These are phyloP conservation scores for Zosterops lateralis DNA, from an alignment of 2,113 vertebrate species.

Conservation along the genomic window DNA sequence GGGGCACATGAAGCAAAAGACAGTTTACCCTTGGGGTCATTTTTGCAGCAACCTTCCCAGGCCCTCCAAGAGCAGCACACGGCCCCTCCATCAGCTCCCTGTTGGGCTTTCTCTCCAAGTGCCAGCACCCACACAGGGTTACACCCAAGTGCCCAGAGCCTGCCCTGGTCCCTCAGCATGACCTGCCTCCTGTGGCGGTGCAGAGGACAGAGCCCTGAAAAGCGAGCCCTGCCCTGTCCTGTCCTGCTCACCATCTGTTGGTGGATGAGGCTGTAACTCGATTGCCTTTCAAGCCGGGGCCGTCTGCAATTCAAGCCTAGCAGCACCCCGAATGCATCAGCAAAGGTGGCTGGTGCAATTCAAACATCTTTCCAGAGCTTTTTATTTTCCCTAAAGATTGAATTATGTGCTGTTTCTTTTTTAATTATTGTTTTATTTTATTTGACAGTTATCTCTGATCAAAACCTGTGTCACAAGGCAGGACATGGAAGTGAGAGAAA, in stretches of 20 bases:
- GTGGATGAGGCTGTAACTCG: background rate
- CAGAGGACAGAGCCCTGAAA: background rate
- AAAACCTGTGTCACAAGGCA: background rate
- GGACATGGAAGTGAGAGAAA: background rate
- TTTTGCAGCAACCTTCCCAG: background rate
- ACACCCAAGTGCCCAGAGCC: background rate
- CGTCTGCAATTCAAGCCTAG: constrained; percentile 24
- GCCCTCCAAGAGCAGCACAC: background rate
- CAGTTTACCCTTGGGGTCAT: background rate
- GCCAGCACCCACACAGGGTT: background rate
- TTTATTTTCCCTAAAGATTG: background rate
- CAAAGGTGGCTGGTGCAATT: background rate
- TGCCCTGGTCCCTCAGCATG: background rate
- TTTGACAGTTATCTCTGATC: background rate
- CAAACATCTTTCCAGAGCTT: background rate
- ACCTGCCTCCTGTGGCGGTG: background rate
- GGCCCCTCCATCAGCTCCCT: no score
- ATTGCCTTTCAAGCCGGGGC: background rate
- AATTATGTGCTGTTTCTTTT: background rate
- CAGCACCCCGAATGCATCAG: background rate
- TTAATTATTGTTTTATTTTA: background rate
- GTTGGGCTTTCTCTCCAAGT: background rate
- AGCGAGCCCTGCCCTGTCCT: background rate
- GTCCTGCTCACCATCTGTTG: constrained; percentile 38
- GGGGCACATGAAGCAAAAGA: background rate